Conservation (phyloP, 1,140 invertebrate species). For the Eciton burchellii region DNA sequence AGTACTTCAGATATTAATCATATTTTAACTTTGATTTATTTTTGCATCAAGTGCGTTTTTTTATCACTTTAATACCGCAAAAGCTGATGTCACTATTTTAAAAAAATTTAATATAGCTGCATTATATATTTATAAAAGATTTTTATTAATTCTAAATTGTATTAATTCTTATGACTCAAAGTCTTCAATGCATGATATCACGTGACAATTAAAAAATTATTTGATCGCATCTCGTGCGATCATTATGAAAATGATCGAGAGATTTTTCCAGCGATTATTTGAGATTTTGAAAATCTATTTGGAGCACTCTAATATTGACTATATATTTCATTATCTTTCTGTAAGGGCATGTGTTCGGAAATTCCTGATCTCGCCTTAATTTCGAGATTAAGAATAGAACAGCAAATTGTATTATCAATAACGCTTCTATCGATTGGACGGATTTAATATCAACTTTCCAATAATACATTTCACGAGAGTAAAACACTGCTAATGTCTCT, state of each 20-base stretch:
- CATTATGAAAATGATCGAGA: background rate
- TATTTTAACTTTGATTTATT: too few species aligned
- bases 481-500: background rate
- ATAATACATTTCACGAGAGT: background rate
- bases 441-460: slow-evolving; percentile 18
- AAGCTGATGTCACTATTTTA: too few species aligned
- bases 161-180: too few species aligned
- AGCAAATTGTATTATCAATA: slow-evolving; percentile 1
- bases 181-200: too few species aligned
- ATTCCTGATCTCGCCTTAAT: slow-evolving; percentile 12
- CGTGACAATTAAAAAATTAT: background rate
- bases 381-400: too few species aligned
- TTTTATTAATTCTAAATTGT: too few species aligned
- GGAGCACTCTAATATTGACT: background rate
- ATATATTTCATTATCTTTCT: background rate
- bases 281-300: background rate
- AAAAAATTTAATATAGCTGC: too few species aligned
- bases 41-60: too few species aligned
- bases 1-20: too few species aligned
- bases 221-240: background rate
- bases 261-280: background rate
- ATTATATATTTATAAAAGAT: too few species aligned
- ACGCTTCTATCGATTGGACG: background rate
- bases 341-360: slow-evolving; percentile 13
- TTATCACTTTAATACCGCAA: too few species aligned